phyloP scores from a whole-genome alignment of 1,140 invertebrate species.

The Dendroctonus ponderosae region DNA sequence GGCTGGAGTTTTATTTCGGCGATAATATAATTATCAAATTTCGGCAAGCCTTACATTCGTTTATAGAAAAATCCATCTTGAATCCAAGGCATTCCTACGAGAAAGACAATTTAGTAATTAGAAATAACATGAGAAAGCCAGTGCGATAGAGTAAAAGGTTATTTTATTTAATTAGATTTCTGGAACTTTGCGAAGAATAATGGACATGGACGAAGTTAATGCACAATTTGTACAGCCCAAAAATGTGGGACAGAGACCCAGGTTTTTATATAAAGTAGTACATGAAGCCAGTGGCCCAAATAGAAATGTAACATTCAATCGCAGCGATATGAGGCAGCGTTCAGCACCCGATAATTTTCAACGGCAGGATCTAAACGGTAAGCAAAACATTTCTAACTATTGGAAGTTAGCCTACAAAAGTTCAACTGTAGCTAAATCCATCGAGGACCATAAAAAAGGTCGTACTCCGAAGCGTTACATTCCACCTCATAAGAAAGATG shows the following conservation, averaged over 20 bases:
- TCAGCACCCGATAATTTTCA: no score
- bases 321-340: background rate
- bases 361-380: no score
- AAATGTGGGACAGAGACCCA: slow-evolving; percentile 23
- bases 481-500: slow-evolving; percentile 3
- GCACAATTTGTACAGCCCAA: slow-evolving; percentile 6
- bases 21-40: slow-evolving; percentile 47
- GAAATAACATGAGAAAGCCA: background rate
- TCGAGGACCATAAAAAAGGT: slow-evolving; percentile 18
- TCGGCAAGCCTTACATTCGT: slow-evolving; percentile 74
- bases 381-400: no score
- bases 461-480: slow-evolving; percentile 18
- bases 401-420: background rate
- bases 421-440: slow-evolving; percentile 1
- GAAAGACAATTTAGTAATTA: slow-evolving; percentile 54
- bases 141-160: slow-evolving; percentile 39
- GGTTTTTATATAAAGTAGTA: slow-evolving; percentile 22
- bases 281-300: background rate
- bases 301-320: background rate
- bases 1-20: slow-evolving; percentile 38
- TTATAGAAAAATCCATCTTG: slow-evolving; percentile 71
- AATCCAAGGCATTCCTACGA: slow-evolving; percentile 66
- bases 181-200: slow-evolving; percentile 24
- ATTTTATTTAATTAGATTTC: slow-evolving; percentile 38
- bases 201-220: slow-evolving; percentile 24